Base-by-base conservation (phyloP, 2,888 invertebrate species). In the Pterostichus niger region DNA sequence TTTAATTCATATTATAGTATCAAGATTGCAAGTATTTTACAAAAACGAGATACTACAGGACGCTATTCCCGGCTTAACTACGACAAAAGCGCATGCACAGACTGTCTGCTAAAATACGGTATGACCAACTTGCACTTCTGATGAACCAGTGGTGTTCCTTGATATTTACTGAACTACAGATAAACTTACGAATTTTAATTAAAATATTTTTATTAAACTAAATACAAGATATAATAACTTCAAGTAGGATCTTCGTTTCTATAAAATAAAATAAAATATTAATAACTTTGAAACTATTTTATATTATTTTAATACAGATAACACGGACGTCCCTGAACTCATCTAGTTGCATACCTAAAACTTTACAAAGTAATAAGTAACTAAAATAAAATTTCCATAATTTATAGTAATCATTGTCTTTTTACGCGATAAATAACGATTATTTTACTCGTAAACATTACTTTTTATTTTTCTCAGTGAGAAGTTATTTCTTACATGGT, bases 21-120 rank as follows among this genome's bases (percentile, higher is more conserved):
- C 31, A 31, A 44, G 61, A 49, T 6, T 7, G 40, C 82, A 75
- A 31, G 59, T 44, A 75, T 64, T 59, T 59, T 75, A 31, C 61
- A 82, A 82, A 82, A 82, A 82, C 11, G 82, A 82, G 76, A 61
- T 46, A 59, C 75, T 46, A 59, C 75, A 82, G 75, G 76, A 82
- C 82, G 82, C 82, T 61, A 17, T 82, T 82, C 82, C 82, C 82
- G 82, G 82, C 82, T 82, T 82, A 82, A 82, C 82, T 13, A 76
- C 24, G 33, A 40, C 61, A 46, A 76, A 61, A 56, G 82, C 82
- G 75, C 82, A 82, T 82, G 82, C 33, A 75, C 54, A 5, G n/a
- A 3, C 6, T 71, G 44, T 9, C 35, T 64, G n/a, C 35, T 35
- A 35, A 49, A 49, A 13, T 56, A 7, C 64, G 31, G 68, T 44